Base-by-base conservation (phyloP, 2,888 invertebrate genomes). In the Biston betularia region DNA sequence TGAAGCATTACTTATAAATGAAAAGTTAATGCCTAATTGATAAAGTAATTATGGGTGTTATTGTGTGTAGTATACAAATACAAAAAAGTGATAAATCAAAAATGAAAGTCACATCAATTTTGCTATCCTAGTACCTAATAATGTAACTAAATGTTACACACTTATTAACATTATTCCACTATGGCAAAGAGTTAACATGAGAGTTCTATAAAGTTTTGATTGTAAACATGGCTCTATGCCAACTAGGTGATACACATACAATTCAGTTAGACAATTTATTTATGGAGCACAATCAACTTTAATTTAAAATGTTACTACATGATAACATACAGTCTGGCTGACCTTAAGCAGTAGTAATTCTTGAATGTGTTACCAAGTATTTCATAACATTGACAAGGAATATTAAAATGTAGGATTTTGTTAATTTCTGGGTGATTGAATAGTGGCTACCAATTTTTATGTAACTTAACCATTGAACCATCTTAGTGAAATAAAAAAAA, bases 141-240 rank as follows among this genome's bases (percentile, higher is more conserved):
- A 24, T 24, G 3, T 24, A 44, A 11, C 5, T 11, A 44, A 11
- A 44, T 44, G 11, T 50, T 35, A 50, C n/a, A n/a, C 34, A 34
- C 53, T 53, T 40, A 9, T 40, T 53, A 15, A 24, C 15, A 38
- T 53, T 38, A 40, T 40, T 53, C 33, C 0, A 15, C 10, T 4
- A 38, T 53, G 40, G 11, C 11, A 12, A 34, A 24, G 35, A 48
- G 61, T 61, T 61, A 56, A 52, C 40, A 48, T 53, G 46, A 61
- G 61, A 14, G 66, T 42, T 59, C 34, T 44, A 53, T 46, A 57
- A 58, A 50, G 42, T 12, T 33, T 60, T 56, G 50, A 56, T 63
- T 55, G 50, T 68, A 63, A 61, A 62, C 69, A 65, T 71, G 67
- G 69, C 50, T 8, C 2, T 6, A 12, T 49, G 72, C 72, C 72